A percentile compares a stretch with the other conserved stretches of the same genome.
Conservation (phyloP, 2,888 invertebrate genomes). For the Pyrgus malvae region DNA sequence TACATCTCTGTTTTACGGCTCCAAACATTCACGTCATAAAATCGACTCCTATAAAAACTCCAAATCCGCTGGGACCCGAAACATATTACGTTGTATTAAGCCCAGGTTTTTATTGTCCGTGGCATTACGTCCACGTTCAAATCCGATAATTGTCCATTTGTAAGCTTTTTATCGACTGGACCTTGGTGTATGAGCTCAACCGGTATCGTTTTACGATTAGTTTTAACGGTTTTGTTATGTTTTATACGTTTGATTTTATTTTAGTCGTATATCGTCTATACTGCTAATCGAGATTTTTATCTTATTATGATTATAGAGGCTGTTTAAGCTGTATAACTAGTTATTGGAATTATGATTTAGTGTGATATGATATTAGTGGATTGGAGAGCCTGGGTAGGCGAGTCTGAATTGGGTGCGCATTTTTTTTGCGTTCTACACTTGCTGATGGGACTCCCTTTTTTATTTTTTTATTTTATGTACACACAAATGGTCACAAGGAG, state of each 20-base stretch:
- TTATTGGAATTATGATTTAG: too few species aligned
- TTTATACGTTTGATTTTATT: background rate
- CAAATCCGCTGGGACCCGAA: constrained; percentile 23
- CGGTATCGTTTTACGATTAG: constrained; percentile 6
- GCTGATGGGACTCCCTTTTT: too few species aligned
- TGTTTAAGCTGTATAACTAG: too few species aligned
- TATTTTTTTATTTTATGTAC: too few species aligned
- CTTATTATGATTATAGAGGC: too few species aligned
- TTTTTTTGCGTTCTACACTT: too few species aligned
- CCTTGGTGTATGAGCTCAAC: constrained; percentile 3
- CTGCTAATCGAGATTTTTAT: too few species aligned
- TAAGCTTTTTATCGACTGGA: constrained; percentile 12
- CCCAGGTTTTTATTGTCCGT: constrained; percentile 24
- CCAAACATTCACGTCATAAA: constrained; percentile 36
- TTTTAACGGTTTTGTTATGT: background rate
- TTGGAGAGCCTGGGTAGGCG: too few species aligned
- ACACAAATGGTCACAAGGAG: too few species aligned
- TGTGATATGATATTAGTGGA: too few species aligned
- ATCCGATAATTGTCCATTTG: constrained; percentile 26
- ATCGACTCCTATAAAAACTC: constrained; percentile 31
- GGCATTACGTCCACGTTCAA: constrained; percentile 19
- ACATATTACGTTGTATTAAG: constrained; percentile 26
- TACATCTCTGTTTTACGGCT: constrained; percentile 22
- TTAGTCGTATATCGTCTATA: too few species aligned
- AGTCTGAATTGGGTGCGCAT: too few species aligned